Evolutionary conservation across 2,888 invertebrate genomes (phyloP), one percentile per base, ranked within the genome.

Genomic region (Athripsodes cinereus): DNA sequence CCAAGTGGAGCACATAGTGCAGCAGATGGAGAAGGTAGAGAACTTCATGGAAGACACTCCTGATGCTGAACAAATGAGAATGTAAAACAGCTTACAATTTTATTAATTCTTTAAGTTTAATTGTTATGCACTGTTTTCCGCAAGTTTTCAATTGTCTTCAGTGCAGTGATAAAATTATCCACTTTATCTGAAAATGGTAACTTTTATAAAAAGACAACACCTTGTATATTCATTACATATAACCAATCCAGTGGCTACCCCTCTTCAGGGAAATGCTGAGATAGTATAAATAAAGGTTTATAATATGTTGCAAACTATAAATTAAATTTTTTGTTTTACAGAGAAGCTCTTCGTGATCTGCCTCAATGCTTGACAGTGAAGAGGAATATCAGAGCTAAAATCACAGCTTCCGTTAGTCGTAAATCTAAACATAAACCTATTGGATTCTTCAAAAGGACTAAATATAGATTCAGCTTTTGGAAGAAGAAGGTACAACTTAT

Each of bases 311-410:
- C n/a, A n/a, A n/a, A n/a, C n/a, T n/a, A n/a, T n/a, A n/a, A n/a
- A n/a, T 26, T 26, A 6, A 26, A 6, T 26, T 26, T 26, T 26
- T 26, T 26, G 13, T 40, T 2, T 69, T 72, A 11, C 66, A 85
- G 86, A 65, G 85, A 86, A 64, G 84, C 86, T 1, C 71, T 89
- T 40, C 76, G 85, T 48, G 84, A 86, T 58, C 78, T 89, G 67
- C 85, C 88, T 0, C 86, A 87, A 67, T 81, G 84, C 47, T 70
- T 90, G 57, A 83, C 85, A 1, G 78, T 86, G 67, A 89, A 88
- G 70, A 75, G 87, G 63, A 76, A 77, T 49, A 82, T 89, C 1
- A 85, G 85, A 64, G 80, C 80, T 35, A 84, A 83, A 68, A 71
- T 88, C 34, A 78, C 81, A 0, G 75, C 75, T 0, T 82, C 84